A percentile compares a stretch with the other conserved stretches of the same genome.
phyloP scores from a whole-genome alignment of 2,113 vertebrate species.

The Hemiscyllium ocellatum region DNA sequence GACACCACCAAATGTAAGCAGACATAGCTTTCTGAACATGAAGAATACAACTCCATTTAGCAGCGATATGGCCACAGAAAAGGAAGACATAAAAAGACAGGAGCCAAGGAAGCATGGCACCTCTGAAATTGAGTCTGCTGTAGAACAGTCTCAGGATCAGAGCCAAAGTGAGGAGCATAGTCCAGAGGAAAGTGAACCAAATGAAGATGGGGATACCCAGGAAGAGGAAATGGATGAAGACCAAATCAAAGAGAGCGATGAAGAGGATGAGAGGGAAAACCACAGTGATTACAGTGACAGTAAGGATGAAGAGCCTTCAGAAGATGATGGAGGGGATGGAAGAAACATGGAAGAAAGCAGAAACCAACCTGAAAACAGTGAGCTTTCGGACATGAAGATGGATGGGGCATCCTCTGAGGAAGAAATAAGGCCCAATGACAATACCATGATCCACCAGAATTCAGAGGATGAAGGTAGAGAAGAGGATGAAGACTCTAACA shows the following conservation, averaged over 20 bases:
- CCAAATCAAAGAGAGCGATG: neutral
- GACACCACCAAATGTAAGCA: constrained; percentile 39
- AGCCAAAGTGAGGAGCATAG: constrained; percentile 42
- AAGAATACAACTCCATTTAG: constrained; percentile 27
- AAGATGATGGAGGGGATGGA: constrained; percentile 42
- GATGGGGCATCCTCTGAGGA: constrained; percentile 48
- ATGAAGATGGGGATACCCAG: constrained; percentile 30
- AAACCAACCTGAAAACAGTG: neutral
- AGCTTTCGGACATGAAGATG: constrained; percentile 35
- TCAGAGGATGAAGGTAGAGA: constrained; percentile 40
- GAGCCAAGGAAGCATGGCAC: constrained; percentile 47
- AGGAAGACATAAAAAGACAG: constrained; percentile 48
- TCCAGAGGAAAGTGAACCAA: constrained; percentile 40
- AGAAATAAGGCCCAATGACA: constrained; percentile 41
- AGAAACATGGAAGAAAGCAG: constrained; percentile 45
- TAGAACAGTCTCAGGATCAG: constrained; percentile 42
- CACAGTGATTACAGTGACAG: constrained; percentile 44
- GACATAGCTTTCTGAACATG: constrained; percentile 14
- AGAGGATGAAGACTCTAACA: constrained; percentile 37
- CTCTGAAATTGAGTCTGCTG: constrained; percentile 42
- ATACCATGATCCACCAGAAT: constrained; percentile 36
- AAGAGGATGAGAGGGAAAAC: constrained; percentile 41
- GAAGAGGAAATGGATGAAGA: constrained; percentile 31
- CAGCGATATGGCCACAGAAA: constrained; percentile 40
- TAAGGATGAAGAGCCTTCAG: constrained; percentile 42